These are phyloP conservation scores for Pelochelys cantorii DNA, from an alignment of 2,797 vertebrate species.

Conservation along the genomic window DNA sequence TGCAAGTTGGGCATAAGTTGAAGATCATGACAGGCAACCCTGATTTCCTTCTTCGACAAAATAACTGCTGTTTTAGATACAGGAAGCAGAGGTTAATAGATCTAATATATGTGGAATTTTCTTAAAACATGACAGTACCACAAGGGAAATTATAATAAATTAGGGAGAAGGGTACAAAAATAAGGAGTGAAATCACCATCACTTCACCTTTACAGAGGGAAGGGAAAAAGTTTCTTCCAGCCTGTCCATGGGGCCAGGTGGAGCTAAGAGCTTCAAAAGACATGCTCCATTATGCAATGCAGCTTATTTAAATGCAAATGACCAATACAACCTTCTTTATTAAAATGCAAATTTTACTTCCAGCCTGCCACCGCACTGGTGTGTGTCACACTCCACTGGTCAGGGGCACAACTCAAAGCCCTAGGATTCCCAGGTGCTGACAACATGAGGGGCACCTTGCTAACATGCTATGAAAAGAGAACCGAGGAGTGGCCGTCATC, in stretches of 20 bases:
- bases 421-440: not conserved
- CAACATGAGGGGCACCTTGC: not conserved
- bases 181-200: not conserved
- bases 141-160: too few relatives aligned
- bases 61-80: not conserved
- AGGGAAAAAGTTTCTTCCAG: not conserved
- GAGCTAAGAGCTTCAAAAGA: not conserved
- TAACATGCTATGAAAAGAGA: fast-evolving
- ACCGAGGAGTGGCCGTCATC: fast-evolving
- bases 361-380: slow-evolving; percentile 18
- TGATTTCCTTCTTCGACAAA: not conserved
- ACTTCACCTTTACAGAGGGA: not conserved
- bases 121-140: too few relatives aligned
- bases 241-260: not conserved
- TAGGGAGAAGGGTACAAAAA: not conserved
- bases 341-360: slow-evolving; percentile 79
- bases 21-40: not conserved
- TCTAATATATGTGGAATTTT: too few relatives aligned
- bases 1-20: not conserved
- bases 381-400: not conserved
- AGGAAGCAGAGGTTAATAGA: not conserved
- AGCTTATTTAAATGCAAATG: slow-evolving; percentile 81
- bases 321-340: slow-evolving; percentile 77
- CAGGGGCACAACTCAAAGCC: not conserved
- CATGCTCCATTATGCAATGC: slow-evolving; percentile 31